Evolutionary conservation across 2,113 vertebrate genomes (phyloP), one percentile per base, ranked within the genome.

Genomic region (Amblyornis subalaris): DNA sequence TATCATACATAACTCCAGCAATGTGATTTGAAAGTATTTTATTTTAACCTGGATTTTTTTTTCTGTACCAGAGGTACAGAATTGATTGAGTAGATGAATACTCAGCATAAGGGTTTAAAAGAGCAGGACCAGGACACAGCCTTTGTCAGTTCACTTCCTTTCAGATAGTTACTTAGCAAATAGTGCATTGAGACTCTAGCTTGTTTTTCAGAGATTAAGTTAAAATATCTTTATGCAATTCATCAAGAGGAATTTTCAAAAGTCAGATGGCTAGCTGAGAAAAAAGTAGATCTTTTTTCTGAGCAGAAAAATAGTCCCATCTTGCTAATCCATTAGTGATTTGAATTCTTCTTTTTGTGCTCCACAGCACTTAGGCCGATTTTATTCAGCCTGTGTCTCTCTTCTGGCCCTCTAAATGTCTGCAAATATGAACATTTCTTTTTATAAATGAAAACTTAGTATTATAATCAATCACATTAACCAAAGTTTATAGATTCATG

Each of bases 131-230:
- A 38, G 40, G 54, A 57, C 26, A 70, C 23, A 73, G 42, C 35
- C 51, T 84, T 70, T 25, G 3, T n/a, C 75, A 81, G 38, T 66
- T 76, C 31, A 36, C 28, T 82, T 78, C 36, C 23, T 72, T 93
- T 94, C 36, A 60, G 26, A 71, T 3, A 88, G 88, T 48, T 76
- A 77, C 55, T 79, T 66, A 78, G 38, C 17, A 64, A 83, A 87
- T 96, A 53, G 35, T 77, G 15, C 55, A 55, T 40, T 83, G 79
- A 80, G 29, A 88, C 7, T 91, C 36, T 54, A 38, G 24, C 54
- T 90, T 94, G 54, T 60, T 95, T 95, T 76, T 70, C 38, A 55
- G 55, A 70, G 76, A 85, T 89, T 73, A 93, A 65, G 62, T 91
- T 88, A 92, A 89, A 93, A 96, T 53, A 73, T 40, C 31, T 85